These are phyloP conservation scores for Tenthredo amoena DNA, from an alignment of 2,888 invertebrate genomes.

Conservation along the genomic window DNA sequence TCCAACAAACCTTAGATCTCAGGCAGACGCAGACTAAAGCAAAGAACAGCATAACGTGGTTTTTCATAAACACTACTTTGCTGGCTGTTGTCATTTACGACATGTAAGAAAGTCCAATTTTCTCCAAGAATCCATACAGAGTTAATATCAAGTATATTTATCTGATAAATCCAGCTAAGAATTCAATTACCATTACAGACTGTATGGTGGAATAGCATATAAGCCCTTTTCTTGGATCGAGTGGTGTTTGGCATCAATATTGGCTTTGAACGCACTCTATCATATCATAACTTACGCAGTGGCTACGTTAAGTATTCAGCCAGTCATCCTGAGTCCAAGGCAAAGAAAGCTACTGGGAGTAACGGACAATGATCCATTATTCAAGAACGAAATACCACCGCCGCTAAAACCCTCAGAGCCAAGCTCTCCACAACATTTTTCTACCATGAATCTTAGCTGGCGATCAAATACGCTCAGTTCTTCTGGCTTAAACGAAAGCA, in stretches of 20 bases:
- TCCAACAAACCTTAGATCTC: slow-evolving; percentile 80
- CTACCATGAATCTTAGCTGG: slow-evolving; percentile 70
- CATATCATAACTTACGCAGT: slow-evolving; percentile 79
- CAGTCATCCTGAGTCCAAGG: slow-evolving; percentile 78
- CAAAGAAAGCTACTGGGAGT: slow-evolving; percentile 81
- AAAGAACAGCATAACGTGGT: slow-evolving; percentile 81
- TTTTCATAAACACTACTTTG: slow-evolving; percentile 80
- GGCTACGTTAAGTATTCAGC: slow-evolving; percentile 75
- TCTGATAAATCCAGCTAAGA: background rate
- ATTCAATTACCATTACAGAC: slow-evolving; percentile 58
- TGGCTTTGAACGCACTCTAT: slow-evolving; percentile 79
- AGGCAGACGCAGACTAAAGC: slow-evolving; percentile 80
- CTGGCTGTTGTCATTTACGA: slow-evolving; percentile 81
- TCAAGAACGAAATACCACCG: slow-evolving; percentile 63
- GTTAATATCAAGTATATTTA: background rate
- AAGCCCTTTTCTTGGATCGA: slow-evolving; percentile 73
- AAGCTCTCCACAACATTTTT: slow-evolving; percentile 66
- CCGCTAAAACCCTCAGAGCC: slow-evolving; percentile 62
- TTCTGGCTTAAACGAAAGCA: slow-evolving; percentile 69
- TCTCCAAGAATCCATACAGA: background rate
- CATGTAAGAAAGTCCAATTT: slow-evolving; percentile 79
- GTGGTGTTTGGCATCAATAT: slow-evolving; percentile 75
- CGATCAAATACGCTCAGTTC: slow-evolving; percentile 67
- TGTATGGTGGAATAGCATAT: slow-evolving; percentile 69
- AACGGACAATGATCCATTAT: slow-evolving; percentile 75